Evolutionary conservation across 2,888 invertebrate genomes (phyloP).

Genomic region (Nowickia ferox): DNA sequence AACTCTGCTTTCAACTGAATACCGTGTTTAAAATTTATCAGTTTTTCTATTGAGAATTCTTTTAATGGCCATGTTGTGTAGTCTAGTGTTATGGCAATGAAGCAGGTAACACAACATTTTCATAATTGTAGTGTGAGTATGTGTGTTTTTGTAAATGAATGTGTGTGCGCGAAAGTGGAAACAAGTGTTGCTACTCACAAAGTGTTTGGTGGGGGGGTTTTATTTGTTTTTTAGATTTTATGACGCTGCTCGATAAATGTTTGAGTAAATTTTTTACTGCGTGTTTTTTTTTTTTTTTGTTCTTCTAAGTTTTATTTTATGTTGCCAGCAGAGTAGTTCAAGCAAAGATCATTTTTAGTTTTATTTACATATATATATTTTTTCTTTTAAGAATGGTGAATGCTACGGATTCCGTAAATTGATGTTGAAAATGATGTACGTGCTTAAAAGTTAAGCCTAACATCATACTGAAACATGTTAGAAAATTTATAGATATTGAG

Average conservation of each 20-base stretch:
- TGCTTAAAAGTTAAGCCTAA: too few species aligned
- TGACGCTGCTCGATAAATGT: slow-evolving; percentile 27
- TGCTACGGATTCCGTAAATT: not conserved
- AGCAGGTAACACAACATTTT: slow-evolving; percentile 58
- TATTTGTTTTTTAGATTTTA: slow-evolving; percentile 36
- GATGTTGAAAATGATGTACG: not conserved
- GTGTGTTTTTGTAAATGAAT: not conserved
- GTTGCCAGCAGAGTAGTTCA: slow-evolving; percentile 18
- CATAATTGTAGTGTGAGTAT: slow-evolving; percentile 36
- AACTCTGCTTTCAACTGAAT: slow-evolving; percentile 19
- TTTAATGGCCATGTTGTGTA: slow-evolving; percentile 60
- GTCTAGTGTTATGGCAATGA: slow-evolving; percentile 60
- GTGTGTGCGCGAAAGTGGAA: slow-evolving; percentile 5
- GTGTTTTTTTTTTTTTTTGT: not conserved
- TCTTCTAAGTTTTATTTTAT: not conserved
- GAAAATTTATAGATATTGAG: not conserved
- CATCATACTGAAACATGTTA: not conserved
- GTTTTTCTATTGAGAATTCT: slow-evolving; percentile 48
- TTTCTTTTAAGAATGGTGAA: not conserved
- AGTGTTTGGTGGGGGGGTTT: slow-evolving; percentile 43
- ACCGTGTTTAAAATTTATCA: slow-evolving; percentile 26
- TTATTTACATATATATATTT: not conserved
- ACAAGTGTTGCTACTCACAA: slow-evolving; percentile 25
- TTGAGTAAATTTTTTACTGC: slow-evolving; percentile 15
- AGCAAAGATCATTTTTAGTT: slow-evolving; percentile 31